Conservation (phyloP, 2,113 vertebrate species). For the Actinemys pallida region DNA sequence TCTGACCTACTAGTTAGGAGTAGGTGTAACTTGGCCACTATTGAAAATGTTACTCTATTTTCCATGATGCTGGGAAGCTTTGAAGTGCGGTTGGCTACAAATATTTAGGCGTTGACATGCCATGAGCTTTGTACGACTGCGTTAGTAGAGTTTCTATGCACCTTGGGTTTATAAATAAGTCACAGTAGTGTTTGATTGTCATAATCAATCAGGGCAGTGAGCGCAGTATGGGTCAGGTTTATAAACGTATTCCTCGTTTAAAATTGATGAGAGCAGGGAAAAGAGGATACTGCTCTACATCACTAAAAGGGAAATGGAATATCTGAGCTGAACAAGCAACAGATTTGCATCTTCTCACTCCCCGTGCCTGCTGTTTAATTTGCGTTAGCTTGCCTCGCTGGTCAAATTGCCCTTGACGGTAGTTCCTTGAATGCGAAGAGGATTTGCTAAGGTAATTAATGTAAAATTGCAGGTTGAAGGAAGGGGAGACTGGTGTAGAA, state of each 20-base stretch:
- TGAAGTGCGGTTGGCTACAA: background rate
- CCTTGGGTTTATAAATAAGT: background rate
- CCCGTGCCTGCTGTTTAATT: background rate
- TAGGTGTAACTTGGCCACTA: background rate
- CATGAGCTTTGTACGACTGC: rapidly evolving
- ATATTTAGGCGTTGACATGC: background rate
- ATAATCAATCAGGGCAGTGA: background rate
- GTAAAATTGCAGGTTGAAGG: background rate
- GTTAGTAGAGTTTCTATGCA: too few relatives aligned
- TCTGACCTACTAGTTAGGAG: background rate
- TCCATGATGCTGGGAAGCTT: background rate
- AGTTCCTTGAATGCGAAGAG: background rate
- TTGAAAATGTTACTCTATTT: background rate
- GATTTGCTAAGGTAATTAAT: background rate
- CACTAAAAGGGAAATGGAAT: background rate
- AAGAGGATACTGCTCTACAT: rapidly evolving
- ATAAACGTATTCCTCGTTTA: background rate
- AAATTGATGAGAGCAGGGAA: background rate
- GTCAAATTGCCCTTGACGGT: background rate
- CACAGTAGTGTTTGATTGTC: background rate
- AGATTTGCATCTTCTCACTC: background rate
- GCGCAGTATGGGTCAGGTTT: rapidly evolving
- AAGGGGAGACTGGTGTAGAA: background rate
- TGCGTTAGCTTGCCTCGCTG: background rate
- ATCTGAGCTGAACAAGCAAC: rapidly evolving